Conservation (phyloP, 2,797 vertebrate species). For the Pseudochirops cupreus region DNA sequence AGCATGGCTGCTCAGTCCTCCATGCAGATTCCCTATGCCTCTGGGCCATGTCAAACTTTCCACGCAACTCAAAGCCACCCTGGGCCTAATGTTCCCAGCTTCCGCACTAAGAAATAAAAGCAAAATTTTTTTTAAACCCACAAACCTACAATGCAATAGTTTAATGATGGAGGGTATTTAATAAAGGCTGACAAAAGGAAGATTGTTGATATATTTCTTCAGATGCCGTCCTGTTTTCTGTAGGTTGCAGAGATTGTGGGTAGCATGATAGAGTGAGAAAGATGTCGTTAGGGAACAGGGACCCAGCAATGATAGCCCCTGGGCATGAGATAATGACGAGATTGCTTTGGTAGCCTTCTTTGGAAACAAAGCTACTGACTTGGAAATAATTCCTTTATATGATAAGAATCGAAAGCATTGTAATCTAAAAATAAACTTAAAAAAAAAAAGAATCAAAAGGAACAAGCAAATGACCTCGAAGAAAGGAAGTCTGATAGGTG, state of each 20-base stretch:
- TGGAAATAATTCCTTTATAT: not conserved
- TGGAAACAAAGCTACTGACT: not conserved
- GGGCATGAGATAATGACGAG: not conserved
- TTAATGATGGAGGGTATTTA: not conserved
- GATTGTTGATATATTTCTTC: not conserved
- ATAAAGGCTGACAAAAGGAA: not conserved
- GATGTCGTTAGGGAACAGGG: not conserved
- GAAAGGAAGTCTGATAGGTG: not conserved
- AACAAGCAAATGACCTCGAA: slow-evolving; percentile 10
- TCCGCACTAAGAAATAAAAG: not conserved
- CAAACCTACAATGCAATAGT: not conserved
- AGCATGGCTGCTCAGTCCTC: too few species aligned
- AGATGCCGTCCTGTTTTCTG: not conserved
- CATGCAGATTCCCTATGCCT: too few species aligned
- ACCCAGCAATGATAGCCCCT: not conserved
- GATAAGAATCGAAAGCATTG: not conserved
- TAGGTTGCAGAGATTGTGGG: not conserved
- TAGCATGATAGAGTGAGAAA: not conserved
- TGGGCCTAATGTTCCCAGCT: not conserved
- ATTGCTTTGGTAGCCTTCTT: not conserved
- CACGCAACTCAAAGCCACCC: not conserved
- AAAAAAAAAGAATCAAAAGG: not conserved
- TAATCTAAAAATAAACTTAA: too few species aligned
- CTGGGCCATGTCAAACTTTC: too few species aligned
- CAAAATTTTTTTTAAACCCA: too few species aligned